These are phyloP conservation scores for Ophioninae sp. DNA, from an alignment of 2,888 invertebrate genomes.

Conservation along the genomic window DNA sequence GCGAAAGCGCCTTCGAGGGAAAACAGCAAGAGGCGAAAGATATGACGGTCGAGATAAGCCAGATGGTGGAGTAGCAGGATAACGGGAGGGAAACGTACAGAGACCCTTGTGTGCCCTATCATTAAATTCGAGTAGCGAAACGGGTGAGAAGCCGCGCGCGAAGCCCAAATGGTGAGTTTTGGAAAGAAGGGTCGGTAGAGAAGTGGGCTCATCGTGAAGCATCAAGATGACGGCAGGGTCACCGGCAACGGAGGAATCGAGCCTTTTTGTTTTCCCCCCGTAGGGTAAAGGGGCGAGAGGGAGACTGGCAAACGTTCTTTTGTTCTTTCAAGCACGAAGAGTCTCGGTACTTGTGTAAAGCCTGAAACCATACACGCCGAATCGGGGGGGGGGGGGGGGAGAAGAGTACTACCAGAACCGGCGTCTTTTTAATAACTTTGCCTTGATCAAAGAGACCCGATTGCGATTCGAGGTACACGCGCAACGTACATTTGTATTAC, in stretches of 20 bases:
- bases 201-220: conserved; percentile 30
- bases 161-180: conserved; percentile 12
- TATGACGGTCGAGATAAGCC: conserved; percentile 14
- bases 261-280: conserved; percentile 50
- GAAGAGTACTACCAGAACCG: conserved; percentile 48
- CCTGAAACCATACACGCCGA: background rate
- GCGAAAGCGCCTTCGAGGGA: conserved; percentile 7
- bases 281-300: conserved; percentile 26
- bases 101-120: conserved; percentile 5
- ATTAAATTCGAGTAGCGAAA: background rate
- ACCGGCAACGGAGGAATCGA: conserved; percentile 53
- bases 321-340: conserved; percentile 47
- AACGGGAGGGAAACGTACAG: background rate
- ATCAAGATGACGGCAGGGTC: conserved; percentile 33
- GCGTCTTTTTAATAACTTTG: conserved; percentile 58
- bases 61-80: background rate
- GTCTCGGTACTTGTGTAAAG: conserved; percentile 30
- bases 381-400: background rate
- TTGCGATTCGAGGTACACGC: background rate
- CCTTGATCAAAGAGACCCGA: conserved; percentile 47
- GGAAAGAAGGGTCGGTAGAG: conserved; percentile 17
- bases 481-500: too few relatives aligned
- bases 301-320: conserved; percentile 41
- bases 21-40: background rate
- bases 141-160: conserved; percentile 4